phyloP scores from a whole-genome alignment of 2,888 invertebrate species.

The Exephanes ischioxanthus region DNA sequence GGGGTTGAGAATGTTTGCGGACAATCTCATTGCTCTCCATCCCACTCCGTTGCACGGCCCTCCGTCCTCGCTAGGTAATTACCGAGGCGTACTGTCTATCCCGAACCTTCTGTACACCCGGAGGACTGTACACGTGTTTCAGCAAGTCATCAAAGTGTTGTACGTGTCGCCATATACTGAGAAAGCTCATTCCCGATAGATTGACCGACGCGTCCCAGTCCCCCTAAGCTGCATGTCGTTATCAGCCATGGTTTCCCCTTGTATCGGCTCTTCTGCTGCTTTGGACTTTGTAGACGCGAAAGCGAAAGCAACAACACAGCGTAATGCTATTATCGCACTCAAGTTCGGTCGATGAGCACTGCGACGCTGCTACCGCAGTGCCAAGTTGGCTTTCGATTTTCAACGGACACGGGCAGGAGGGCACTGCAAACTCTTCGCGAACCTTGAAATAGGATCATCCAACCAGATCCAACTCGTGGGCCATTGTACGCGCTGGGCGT shows the following conservation, averaged over 20 bases:
- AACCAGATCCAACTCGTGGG: slow-evolving; percentile 46
- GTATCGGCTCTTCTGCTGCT: neutral
- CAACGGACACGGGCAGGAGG: slow-evolving; percentile 35
- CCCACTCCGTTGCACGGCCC: slow-evolving; percentile 7
- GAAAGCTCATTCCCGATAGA: slow-evolving; percentile 29
- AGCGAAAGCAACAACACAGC: too few relatives aligned
- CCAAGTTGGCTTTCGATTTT: slow-evolving; percentile 40
- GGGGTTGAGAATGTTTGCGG: slow-evolving; percentile 60
- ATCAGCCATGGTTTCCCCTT: neutral
- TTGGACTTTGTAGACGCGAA: too few relatives aligned
- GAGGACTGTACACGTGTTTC: slow-evolving; percentile 52
- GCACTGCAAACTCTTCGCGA: slow-evolving; percentile 56
- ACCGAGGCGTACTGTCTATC: slow-evolving; percentile 32
- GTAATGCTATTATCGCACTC: too few relatives aligned
- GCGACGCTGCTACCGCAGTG: slow-evolving; percentile 23
- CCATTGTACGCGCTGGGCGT: slow-evolving; percentile 49
- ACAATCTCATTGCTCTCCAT: slow-evolving; percentile 24
- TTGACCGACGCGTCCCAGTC: neutral
- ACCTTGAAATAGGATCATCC: slow-evolving; percentile 58
- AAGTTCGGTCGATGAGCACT: neutral
- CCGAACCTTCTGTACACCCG: slow-evolving; percentile 10
- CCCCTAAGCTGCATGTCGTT: neutral
- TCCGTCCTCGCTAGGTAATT: slow-evolving; percentile 49
- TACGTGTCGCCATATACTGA: slow-evolving; percentile 7
- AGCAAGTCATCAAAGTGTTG: slow-evolving; percentile 46